Evolutionary conservation across 2,888 invertebrate species (phyloP).

Genomic region (Amblyjoppa proteus): DNA sequence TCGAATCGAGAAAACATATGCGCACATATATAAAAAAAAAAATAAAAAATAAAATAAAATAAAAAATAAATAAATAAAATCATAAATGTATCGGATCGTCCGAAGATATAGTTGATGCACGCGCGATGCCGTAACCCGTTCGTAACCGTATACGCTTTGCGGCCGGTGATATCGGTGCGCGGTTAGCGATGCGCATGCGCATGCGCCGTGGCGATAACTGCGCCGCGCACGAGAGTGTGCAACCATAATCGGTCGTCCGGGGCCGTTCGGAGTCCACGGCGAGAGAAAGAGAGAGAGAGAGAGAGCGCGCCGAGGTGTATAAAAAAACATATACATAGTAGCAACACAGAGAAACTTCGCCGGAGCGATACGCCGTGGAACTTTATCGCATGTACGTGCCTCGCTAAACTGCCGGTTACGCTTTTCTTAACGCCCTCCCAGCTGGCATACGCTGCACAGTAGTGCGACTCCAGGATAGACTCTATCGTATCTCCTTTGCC

Average conservation of each 20-base stretch:
- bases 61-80: not conserved
- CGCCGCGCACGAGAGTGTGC: constrained; percentile 61
- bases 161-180: constrained; percentile 41
- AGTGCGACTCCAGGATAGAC: not conserved
- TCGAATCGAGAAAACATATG: not conserved
- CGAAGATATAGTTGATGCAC: constrained; percentile 48
- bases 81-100: constrained; percentile 17
- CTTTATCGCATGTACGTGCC: constrained; percentile 65
- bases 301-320: not conserved
- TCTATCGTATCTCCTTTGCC: constrained; percentile 19
- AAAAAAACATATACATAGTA: not conserved
- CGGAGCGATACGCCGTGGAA: constrained; percentile 57
- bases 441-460: constrained; percentile 44
- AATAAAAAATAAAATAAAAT: not conserved
- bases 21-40: constrained; percentile 12
- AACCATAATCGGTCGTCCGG: constrained; percentile 66
- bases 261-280: constrained; percentile 10
- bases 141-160: constrained; percentile 59
- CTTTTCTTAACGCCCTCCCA: constrained; percentile 67
- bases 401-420: constrained; percentile 68
- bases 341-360: not conserved
- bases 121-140: constrained; percentile 60
- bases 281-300: not conserved
- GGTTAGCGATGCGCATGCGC: constrained; percentile 40
- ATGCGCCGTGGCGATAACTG: constrained; percentile 60